These are phyloP conservation scores for Lysandra coridon DNA, from an alignment of 2,888 invertebrate genomes.

Conservation along the genomic window DNA sequence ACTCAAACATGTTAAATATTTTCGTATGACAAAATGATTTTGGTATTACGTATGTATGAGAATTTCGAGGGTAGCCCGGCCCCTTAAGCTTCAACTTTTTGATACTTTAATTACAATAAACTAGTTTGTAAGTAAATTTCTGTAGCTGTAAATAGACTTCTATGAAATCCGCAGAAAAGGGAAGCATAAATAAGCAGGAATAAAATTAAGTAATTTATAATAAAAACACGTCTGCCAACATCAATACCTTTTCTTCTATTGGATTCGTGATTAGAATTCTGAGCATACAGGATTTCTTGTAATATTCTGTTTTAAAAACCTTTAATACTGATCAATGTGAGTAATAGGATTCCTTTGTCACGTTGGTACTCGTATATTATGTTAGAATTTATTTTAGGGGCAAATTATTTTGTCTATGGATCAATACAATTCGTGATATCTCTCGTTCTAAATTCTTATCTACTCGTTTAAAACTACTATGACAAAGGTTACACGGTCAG, in stretches of 20 bases:
- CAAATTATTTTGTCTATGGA: background rate
- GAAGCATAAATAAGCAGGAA: background rate
- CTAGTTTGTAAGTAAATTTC: background rate
- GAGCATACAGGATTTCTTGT: background rate
- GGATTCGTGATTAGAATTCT: background rate
- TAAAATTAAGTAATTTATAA: constrained; percentile 12
- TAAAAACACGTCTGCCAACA: constrained; percentile 11
- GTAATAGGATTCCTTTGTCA: background rate
- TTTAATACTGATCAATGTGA: background rate
- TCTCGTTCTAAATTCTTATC: too few relatives aligned
- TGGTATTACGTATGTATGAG: too few relatives aligned
- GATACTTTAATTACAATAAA: background rate
- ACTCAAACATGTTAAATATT: too few relatives aligned
- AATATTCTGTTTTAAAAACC: background rate
- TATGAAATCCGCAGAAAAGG: background rate
- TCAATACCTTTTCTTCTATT: constrained; percentile 15
- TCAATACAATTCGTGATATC: too few relatives aligned
- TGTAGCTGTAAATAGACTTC: background rate
- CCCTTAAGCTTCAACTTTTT: background rate
- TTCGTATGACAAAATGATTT: too few relatives aligned
- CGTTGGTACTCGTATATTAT: background rate
- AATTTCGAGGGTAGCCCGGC: too few relatives aligned
- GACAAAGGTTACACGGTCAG: too few relatives aligned
- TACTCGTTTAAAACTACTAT: too few relatives aligned
- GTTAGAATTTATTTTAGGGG: background rate